Evolutionary conservation across 2,797 vertebrate genomes (phyloP), one percentile per base, ranked within the genome.

Genomic region (Melanotaenia pygmaea): DNA sequence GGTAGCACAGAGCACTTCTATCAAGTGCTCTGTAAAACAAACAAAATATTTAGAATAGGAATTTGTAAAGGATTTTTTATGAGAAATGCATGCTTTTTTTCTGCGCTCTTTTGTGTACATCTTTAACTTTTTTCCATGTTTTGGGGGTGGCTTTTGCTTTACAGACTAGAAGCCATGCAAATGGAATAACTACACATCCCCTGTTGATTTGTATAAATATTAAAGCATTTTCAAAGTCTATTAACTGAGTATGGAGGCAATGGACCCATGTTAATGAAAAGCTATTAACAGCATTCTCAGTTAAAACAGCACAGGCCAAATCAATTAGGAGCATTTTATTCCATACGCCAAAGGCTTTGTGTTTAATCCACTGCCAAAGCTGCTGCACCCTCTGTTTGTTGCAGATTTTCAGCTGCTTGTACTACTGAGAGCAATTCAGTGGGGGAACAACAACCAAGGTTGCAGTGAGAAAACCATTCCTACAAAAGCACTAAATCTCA

Each of bases 301-400:
- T 83, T 79, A 87, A 89, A 92, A 92, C 82, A 71, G 85, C 67
- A 80, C 59, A 68, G 74, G 76, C 77, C 69, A 81, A 89, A 91
- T 93, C 88, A 85, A 88, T 92, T 85, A 79, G 53, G 69, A 78
- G 64, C 63, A 82, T 91, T 91, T 86, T 77, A 88, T 79, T 89
- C 79, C 67, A 69, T 50, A 79, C 6, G 79, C 86, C 84, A 43
- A 60, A 82, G 88, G 83, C 83, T 89, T 81, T 87, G 78, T 79
- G 79, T 89, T 88, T 85, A 88, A 86, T 87, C 86, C 72, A 68
- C 60, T 65, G 69, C 69, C 70, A 79, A 67, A 83, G 80, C 84
- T 50, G 38, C 71, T 53, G 73, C 58, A 65, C 51, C 60, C 64
- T 58, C 50, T 54, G 69, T 68, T 74, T 72, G 81, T 72, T 76